These are phyloP conservation scores for Ia io DNA, from an alignment of 2,113 vertebrate species.

Conservation along the genomic window DNA sequence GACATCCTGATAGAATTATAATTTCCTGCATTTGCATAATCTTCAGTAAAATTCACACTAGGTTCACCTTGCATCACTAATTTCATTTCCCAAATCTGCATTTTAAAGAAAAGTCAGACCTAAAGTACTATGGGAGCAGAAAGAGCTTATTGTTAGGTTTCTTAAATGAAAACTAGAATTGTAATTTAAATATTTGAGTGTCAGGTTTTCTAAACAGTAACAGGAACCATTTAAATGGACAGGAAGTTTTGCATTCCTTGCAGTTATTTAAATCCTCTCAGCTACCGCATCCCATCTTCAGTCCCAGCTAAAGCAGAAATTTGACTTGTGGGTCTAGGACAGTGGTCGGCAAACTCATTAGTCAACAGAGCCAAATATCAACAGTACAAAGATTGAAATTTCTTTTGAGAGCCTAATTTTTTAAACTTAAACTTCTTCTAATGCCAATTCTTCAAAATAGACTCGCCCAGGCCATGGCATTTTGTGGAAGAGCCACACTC, in stretches of 20 bases:
- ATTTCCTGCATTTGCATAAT: slow-evolving; percentile 84
- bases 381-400: too few relatives aligned
- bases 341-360: too few relatives aligned
- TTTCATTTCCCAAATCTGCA: slow-evolving; percentile 69
- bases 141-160: slow-evolving; percentile 44
- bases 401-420: too few relatives aligned
- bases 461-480: too few relatives aligned
- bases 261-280: not conserved
- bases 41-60: slow-evolving; percentile 79
- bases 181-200: slow-evolving; percentile 65
- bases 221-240: slow-evolving; percentile 22
- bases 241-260: slow-evolving; percentile 36
- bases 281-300: not conserved
- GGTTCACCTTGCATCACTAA: slow-evolving; percentile 79
- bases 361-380: too few relatives aligned
- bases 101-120: slow-evolving; percentile 65
- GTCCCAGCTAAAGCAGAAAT: not conserved
- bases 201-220: slow-evolving; percentile 55
- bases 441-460: too few relatives aligned
- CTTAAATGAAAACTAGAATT: slow-evolving; percentile 56
- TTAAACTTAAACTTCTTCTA: too few relatives aligned
- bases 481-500: too few relatives aligned
- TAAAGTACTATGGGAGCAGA: slow-evolving; percentile 42
- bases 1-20: slow-evolving; percentile 85
- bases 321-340: not conserved